Percentiles rank a stretch among this genome's conserved stretches.
Conservation (phyloP, 2,113 vertebrate genomes). For the Oxygymnocypris stewartii region DNA sequence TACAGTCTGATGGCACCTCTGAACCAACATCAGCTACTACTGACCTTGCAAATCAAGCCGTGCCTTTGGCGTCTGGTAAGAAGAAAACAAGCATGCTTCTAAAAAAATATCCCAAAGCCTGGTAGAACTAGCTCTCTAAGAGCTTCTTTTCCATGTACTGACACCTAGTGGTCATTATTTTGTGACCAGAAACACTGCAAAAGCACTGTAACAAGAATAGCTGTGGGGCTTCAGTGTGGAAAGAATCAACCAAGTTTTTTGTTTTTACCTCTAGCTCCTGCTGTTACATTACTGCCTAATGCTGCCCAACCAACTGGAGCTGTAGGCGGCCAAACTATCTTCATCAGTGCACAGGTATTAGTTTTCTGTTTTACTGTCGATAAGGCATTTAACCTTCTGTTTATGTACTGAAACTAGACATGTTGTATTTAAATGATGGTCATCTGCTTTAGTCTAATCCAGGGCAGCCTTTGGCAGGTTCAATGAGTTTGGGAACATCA, state of each 20-base stretch:
- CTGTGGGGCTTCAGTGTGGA: background rate
- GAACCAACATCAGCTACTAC: background rate
- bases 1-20: background rate
- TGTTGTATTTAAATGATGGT: background rate
- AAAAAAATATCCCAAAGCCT: background rate
- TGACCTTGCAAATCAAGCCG: slow-evolving; percentile 58
- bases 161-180: background rate
- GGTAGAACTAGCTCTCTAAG: background rate
- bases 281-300: slow-evolving; percentile 53
- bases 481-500: slow-evolving; percentile 71
- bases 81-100: background rate
- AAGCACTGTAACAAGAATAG: background rate
- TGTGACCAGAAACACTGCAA: background rate
- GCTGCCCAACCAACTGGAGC: slow-evolving; percentile 60
- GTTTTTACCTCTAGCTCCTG: slow-evolving; percentile 27
- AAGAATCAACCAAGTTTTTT: background rate
- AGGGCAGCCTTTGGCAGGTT: background rate
- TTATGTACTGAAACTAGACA: background rate
- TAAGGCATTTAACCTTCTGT: background rate
- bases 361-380: slow-evolving; percentile 51
- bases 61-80: slow-evolving; percentile 40
- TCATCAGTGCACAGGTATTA: slow-evolving; percentile 82
- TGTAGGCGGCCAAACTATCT: slow-evolving; percentile 77
- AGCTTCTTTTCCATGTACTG: background rate
- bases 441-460: slow-evolving; percentile 12